These are phyloP conservation scores for Gobiocypris rarus DNA, from an alignment of 2,113 vertebrate species.

Conservation along the genomic window DNA sequence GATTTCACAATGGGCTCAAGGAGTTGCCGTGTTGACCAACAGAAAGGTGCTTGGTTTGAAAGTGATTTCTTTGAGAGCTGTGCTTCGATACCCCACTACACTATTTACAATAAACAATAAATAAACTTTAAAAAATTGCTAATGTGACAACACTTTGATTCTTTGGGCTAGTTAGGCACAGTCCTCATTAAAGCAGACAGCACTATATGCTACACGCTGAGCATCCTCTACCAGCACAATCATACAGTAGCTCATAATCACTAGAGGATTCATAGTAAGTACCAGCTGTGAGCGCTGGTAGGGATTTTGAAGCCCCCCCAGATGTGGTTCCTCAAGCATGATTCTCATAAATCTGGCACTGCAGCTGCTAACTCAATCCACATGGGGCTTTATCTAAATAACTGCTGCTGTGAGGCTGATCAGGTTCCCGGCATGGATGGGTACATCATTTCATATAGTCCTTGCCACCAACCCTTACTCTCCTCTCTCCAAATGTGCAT, in stretches of 20 bases:
- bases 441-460: slow-evolving; percentile 59
- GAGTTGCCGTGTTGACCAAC: neutral
- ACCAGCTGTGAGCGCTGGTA: slow-evolving; percentile 37
- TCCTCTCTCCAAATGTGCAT: slow-evolving; percentile 57
- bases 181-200: slow-evolving; percentile 54
- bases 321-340: slow-evolving; percentile 66
- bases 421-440: slow-evolving; percentile 63
- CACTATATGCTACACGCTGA: slow-evolving; percentile 1
- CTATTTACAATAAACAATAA: neutral
- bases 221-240: slow-evolving; percentile 48
- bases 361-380: slow-evolving; percentile 73
- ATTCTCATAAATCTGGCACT: slow-evolving; percentile 70
- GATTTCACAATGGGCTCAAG: neutral
- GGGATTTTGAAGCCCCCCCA: slow-evolving; percentile 59
- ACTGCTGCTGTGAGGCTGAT: slow-evolving; percentile 65
- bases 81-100: neutral
- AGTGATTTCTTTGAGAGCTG: neutral
- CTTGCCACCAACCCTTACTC: slow-evolving; percentile 65
- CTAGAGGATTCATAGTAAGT: slow-evolving; percentile 23
- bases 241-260: slow-evolving; percentile 55
- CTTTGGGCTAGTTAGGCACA: slow-evolving; percentile 64
- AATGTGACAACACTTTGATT: slow-evolving; percentile 41
- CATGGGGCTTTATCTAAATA: slow-evolving; percentile 76
- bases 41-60: neutral
- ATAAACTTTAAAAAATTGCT: neutral